Percentiles rank a stretch among this genome's conserved stretches.
These are phyloP conservation scores for Ceratina japonica DNA, from an alignment of 1,140 invertebrate genomes.

Conservation along the genomic window DNA sequence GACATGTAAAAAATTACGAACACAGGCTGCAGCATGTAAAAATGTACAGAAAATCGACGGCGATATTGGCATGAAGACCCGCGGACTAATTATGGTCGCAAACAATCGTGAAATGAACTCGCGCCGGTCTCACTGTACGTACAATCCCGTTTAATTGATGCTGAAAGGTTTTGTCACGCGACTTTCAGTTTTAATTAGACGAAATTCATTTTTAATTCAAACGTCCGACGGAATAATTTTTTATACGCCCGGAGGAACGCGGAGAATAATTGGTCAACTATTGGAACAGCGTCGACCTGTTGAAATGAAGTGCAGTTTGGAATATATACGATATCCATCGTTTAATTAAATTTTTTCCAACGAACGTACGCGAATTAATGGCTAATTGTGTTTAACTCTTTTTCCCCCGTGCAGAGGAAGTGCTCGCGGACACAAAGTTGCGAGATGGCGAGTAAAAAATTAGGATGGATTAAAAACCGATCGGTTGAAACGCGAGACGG, in stretches of 20 bases:
- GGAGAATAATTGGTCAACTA: constrained; percentile 62
- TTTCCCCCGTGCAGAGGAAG: neutral
- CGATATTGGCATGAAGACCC: no score
- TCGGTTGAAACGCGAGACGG: neutral
- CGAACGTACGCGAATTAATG: neutral
- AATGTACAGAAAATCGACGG: no score
- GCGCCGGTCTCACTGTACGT: neutral
- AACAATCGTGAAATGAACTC: neutral
- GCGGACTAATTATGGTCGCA: no score
- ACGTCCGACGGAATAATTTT: neutral
- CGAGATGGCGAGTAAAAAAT: neutral
- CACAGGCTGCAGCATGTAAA: no score
- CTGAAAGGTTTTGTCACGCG: neutral
- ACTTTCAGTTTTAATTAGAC: neutral
- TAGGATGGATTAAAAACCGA: neutral
- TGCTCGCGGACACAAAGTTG: neutral
- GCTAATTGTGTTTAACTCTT: neutral
- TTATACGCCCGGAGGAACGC: neutral
- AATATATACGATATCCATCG: constrained; percentile 5
- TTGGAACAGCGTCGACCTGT: constrained; percentile 39
- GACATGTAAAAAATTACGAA: no score
- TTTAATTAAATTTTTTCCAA: neutral
- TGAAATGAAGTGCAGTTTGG: constrained; percentile 19
- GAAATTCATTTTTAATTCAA: constrained; percentile 2
- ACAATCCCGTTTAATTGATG: neutral